A percentile compares a stretch with the other conserved stretches of the same genome.
phyloP scores from a whole-genome alignment of 2,113 vertebrate genomes.

The Callipepla squamata region DNA sequence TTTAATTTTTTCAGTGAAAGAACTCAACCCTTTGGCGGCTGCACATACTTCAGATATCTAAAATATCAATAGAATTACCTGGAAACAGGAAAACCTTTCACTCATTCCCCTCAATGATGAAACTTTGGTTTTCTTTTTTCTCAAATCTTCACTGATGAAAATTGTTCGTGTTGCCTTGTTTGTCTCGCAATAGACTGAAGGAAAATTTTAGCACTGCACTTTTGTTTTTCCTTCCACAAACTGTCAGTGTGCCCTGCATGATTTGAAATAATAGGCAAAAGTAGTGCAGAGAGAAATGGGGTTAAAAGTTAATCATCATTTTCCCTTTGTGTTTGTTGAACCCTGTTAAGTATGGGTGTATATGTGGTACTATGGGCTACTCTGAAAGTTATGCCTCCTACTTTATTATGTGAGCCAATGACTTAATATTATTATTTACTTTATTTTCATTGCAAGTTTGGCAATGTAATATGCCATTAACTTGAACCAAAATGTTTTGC shows the following conservation, averaged over 20 bases:
- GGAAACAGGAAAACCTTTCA: neutral
- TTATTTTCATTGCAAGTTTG: no score
- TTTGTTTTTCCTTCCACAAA: neutral
- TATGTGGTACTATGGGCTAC: neutral
- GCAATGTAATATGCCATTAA: no score
- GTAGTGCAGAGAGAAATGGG: neutral
- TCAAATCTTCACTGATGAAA: neutral
- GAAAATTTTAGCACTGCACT: neutral
- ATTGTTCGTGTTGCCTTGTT: neutral
- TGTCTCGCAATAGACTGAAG: neutral
- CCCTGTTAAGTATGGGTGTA: neutral
- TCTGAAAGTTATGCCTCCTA: no score
- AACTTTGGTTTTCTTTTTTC: neutral
- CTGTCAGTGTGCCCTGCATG: neutral
- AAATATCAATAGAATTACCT: accelerated
- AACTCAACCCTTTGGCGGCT: neutral
- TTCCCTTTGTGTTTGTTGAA: neutral
- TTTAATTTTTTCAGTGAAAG: neutral
- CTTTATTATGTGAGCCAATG: no score
- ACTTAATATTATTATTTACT: no score
- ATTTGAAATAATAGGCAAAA: neutral
- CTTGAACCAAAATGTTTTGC: no score
- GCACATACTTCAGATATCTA: neutral
- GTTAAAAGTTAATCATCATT: neutral
- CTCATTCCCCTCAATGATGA: accelerated